Evolutionary conservation across 2,113 vertebrate species (phyloP).

Genomic region (Psilopogon haemacephalus): DNA sequence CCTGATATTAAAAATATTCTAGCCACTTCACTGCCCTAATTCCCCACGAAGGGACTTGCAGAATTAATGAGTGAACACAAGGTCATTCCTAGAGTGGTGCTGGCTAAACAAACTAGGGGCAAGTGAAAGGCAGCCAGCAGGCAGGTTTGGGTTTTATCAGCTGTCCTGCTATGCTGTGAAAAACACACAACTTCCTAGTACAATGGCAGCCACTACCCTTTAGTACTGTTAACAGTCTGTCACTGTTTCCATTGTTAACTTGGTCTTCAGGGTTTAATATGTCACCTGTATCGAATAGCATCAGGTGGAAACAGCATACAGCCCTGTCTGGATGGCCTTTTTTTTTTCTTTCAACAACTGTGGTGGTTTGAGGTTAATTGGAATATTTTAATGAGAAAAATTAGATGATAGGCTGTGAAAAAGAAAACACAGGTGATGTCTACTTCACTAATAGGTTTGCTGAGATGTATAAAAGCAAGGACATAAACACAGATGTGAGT

Average conservation of each 20-base stretch:
- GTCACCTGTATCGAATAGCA: slow-evolving; percentile 20
- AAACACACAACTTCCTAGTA: not conserved
- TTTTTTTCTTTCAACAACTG: too few relatives aligned
- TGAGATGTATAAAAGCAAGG: too few relatives aligned
- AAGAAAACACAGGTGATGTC: too few relatives aligned
- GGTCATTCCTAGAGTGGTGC: not conserved
- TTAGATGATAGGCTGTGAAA: too few relatives aligned
- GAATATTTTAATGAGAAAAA: too few relatives aligned
- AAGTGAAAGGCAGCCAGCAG: not conserved
- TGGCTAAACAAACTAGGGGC: not conserved
- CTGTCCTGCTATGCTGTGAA: not conserved
- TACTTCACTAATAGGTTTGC: too few relatives aligned
- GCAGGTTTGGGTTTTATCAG: not conserved
- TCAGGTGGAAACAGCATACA: not conserved
- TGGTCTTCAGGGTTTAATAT: slow-evolving; percentile 17
- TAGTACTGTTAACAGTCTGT: not conserved
- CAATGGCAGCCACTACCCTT: not conserved
- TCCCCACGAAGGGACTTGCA: not conserved
- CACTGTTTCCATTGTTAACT: slow-evolving; percentile 13
- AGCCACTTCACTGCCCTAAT: not conserved
- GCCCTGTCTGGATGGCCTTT: not conserved
- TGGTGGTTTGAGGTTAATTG: too few relatives aligned
- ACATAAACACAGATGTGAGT: too few relatives aligned
- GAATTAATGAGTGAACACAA: slow-evolving; percentile 44
- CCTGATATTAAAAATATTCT: not conserved